A percentile compares a stretch with the other conserved stretches of the same genome.
Conservation (phyloP, 1,140 invertebrate species). For the Micrasema longulum region DNA sequence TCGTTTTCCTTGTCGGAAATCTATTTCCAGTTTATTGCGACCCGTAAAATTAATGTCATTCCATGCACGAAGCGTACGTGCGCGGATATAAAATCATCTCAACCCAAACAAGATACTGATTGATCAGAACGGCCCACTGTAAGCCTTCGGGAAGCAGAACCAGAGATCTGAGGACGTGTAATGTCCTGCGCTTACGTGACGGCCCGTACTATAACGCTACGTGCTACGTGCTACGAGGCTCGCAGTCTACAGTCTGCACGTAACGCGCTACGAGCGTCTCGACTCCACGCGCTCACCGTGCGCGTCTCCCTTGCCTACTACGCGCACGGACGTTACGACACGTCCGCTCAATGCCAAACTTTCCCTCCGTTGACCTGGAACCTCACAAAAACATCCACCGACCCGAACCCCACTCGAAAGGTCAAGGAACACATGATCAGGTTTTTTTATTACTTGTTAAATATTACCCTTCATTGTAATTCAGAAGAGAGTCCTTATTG, state of each 20-base stretch:
- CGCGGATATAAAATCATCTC: slow-evolving; percentile 10
- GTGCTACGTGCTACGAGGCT: background rate
- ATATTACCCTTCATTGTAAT: slow-evolving; percentile 34
- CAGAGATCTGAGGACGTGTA: slow-evolving; percentile 41
- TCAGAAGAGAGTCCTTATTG: slow-evolving; percentile 8
- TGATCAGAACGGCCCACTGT: slow-evolving; percentile 16
- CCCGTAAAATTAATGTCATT: no score
- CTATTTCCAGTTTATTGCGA: no score
- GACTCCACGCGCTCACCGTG: slow-evolving; percentile 7
- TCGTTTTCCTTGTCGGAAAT: no score
- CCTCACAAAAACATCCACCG: slow-evolving; percentile 7
- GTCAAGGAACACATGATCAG: slow-evolving; percentile 25
- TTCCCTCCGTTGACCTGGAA: slow-evolving; percentile 27
- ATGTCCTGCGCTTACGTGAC: slow-evolving; percentile 44
- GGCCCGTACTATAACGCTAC: slow-evolving; percentile 22
- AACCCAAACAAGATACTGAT: slow-evolving; percentile 27
- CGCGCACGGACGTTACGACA: slow-evolving; percentile 18
- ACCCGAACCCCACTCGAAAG: background rate
- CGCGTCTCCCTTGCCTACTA: slow-evolving; percentile 23
- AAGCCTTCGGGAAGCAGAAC: no score
- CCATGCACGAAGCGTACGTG: background rate
- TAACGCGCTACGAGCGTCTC: slow-evolving; percentile 12
- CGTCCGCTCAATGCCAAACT: slow-evolving; percentile 23
- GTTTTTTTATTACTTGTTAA: slow-evolving; percentile 36
- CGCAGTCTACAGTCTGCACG: no score